Evolutionary conservation across 2,113 vertebrate genomes (phyloP).

Genomic region (Halichoeres trimaculatus): DNA sequence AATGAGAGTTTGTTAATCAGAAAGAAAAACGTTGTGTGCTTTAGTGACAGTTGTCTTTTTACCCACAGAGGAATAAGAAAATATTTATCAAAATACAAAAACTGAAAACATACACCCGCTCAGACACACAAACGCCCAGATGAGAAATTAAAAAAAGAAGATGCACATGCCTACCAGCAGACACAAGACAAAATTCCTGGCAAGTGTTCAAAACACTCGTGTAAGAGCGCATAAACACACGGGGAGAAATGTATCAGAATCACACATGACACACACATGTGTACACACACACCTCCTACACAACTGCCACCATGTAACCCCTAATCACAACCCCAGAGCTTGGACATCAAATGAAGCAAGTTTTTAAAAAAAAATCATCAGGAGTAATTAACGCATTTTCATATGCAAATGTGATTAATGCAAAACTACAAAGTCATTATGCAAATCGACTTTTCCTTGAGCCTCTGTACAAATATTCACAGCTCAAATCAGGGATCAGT

Average conservation of each 20-base stretch:
- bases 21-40: slow-evolving; percentile 28
- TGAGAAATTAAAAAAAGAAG: slow-evolving; percentile 59
- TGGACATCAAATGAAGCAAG: slow-evolving; percentile 99
- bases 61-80: slow-evolving; percentile 42
- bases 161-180: slow-evolving; percentile 66
- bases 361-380: slow-evolving; percentile 96
- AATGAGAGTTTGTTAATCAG: slow-evolving; percentile 16
- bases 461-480: slow-evolving; percentile 99
- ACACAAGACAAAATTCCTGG: slow-evolving; percentile 84
- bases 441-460: slow-evolving; percentile 99
- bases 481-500: slow-evolving; percentile 93
- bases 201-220: slow-evolving; percentile 80
- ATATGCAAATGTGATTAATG: slow-evolving; percentile 99
- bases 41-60: slow-evolving; percentile 20
- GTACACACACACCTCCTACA: slow-evolving; percentile 57
- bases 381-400: slow-evolving; percentile 99
- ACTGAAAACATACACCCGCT: slow-evolving; percentile 14
- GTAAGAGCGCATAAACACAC: slow-evolving; percentile 54
- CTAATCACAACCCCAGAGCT: slow-evolving; percentile 89
- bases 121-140: slow-evolving; percentile 14
- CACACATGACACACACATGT: slow-evolving; percentile 74
- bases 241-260: slow-evolving; percentile 16
- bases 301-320: slow-evolving; percentile 79
- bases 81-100: slow-evolving; percentile 53
- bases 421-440: slow-evolving; percentile 99